A percentile compares a stretch with the other conserved stretches of the same genome.
These are phyloP conservation scores for Cladorhizidae sp. DNA, from an alignment of 37 sponge, comb jelly and placozoan genomes.

Conservation along the genomic window DNA sequence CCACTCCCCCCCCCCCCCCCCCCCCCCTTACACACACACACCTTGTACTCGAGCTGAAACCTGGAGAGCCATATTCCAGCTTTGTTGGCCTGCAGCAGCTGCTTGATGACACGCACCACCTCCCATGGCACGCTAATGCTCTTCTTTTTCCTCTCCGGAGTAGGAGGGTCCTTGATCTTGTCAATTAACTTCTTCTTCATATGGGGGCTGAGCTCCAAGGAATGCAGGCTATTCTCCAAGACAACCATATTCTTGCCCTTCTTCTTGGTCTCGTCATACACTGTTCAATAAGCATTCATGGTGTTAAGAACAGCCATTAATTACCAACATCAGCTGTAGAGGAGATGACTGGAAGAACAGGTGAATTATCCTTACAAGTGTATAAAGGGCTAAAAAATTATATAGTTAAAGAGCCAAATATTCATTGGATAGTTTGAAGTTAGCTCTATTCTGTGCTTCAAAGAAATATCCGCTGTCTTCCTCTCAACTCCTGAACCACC, in stretches of 20 bases:
- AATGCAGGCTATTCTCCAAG: constrained; percentile 1
- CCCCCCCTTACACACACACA: not conserved
- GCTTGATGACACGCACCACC: not conserved
- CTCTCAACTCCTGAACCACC: no score
- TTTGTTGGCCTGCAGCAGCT: constrained; percentile 27
- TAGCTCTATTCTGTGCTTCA: no score
- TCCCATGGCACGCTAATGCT: constrained; percentile 5
- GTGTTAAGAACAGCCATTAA: no score
- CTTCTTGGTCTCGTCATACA: no score
- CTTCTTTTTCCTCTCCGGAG: not conserved
- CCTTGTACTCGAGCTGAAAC: constrained; percentile 38
- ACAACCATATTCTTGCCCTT: not conserved
- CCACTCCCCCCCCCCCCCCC: not conserved
- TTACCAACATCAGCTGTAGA: no score
- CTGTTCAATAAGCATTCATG: no score
- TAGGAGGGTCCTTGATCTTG: not conserved
- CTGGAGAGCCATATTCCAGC: constrained; percentile 40
- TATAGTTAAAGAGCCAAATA: no score
- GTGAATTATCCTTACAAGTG: no score
- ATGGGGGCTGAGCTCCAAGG: constrained; percentile 20
- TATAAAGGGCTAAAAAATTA: no score
- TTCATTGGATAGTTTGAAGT: no score
- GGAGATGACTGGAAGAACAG: no score
- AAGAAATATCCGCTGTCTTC: no score
- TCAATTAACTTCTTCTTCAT: not conserved